These are phyloP conservation scores for Brachyhypopomus occidentalis DNA, from an alignment of 2,113 vertebrate genomes.

Conservation along the genomic window DNA sequence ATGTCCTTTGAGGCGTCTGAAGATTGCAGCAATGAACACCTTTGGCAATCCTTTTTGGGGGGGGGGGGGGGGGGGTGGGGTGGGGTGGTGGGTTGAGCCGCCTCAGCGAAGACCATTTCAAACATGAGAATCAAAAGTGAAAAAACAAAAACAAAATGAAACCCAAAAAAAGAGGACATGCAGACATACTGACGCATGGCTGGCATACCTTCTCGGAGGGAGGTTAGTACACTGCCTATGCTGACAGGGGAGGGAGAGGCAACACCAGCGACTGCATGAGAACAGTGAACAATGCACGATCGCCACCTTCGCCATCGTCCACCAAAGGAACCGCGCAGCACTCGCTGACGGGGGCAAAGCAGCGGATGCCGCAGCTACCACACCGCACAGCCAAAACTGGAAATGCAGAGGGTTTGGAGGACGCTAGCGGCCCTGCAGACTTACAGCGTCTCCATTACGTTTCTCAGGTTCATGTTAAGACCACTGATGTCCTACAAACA, in stretches of 20 bases:
- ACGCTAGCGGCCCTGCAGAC: constrained; percentile 54
- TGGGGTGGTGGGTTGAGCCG: background rate
- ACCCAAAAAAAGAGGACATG: constrained; percentile 51
- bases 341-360: constrained; percentile 56
- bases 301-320: constrained; percentile 54
- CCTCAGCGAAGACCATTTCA: constrained; percentile 44
- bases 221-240: constrained; percentile 56
- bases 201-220: constrained; percentile 55
- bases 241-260: constrained; percentile 33
- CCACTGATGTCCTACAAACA: constrained; percentile 58
- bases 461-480: constrained; percentile 51
- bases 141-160: constrained; percentile 41
- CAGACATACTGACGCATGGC: constrained; percentile 54
- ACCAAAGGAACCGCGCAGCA: constrained; percentile 56
- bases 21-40: constrained; percentile 27
- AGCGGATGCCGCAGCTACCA: constrained; percentile 49
- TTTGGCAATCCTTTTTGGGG: constrained; percentile 51
- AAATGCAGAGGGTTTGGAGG: constrained; percentile 59
- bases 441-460: constrained; percentile 58
- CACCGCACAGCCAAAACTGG: constrained; percentile 54
- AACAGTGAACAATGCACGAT: constrained; percentile 51
- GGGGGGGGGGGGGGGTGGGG: background rate
- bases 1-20: constrained; percentile 20
- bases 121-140: constrained; percentile 48
- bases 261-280: constrained; percentile 51